Base-by-base conservation (phyloP, 2,888 invertebrate species). In the Gymnosoma rotundatum region DNA sequence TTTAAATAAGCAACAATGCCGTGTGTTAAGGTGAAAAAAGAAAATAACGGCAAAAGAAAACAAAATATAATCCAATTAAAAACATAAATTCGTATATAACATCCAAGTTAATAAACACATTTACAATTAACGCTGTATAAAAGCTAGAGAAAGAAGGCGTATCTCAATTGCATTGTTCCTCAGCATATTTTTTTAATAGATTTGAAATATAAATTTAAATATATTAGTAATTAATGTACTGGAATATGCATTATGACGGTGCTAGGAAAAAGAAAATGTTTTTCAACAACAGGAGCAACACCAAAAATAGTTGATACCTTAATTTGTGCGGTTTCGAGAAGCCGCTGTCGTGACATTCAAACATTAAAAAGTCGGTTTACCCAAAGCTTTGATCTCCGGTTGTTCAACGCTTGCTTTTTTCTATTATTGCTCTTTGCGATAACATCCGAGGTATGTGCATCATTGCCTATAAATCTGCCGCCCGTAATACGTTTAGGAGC, bases 401-500 rank as follows among this genome's bases (percentile, higher is more conserved):
- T 63, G 20, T 38, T 75, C 32, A 75, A 64, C 50, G 10, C n/a
- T 6, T 75, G 38, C 20, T 32, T 70, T 45, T 50, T 75, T 64
- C 0, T 75, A 64, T 18, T 25, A 52, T n/a, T 74, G 12, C 63
- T 74, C 1, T 45, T 70, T 14, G 42, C 12, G 18, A 7, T 36
- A 16, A 42, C 70, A 8, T 58, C 38, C 0, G 21, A 32, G 7
- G 70, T 81, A 18, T 42, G 18, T 36, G 58, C 54, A 18, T 60
- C 70, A 8, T 38, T 36, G 12, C 63, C 74, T 25, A n/a, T 63
- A 42, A 70, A 69, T 50, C 88, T 94, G 75, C 94, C 94, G 83
- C 95, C 95, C 61, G 94, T 95, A 88, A 94, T 95, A 91, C 94
- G 94, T 89, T 94, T 95, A 87, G 95, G 95, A 94, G 98, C 98